Conservation (phyloP, 2,797 vertebrate genomes). For the Lepilemur septentrionalis region DNA sequence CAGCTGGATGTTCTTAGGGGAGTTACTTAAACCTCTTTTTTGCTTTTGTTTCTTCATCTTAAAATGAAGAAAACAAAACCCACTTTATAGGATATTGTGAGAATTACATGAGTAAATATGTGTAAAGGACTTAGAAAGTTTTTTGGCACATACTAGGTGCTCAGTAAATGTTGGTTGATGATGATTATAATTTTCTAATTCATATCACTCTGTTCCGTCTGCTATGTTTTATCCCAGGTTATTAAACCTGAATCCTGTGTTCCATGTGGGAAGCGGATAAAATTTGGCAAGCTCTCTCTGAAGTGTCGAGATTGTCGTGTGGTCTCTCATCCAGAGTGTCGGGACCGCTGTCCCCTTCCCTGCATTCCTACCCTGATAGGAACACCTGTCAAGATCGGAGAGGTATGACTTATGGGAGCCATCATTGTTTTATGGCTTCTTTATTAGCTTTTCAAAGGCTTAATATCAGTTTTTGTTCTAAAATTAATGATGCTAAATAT, state of each 20-base stretch:
- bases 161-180: not conserved
- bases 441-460: conserved; percentile 45
- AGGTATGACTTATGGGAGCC: conserved; percentile 84
- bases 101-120: not conserved
- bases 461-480: conserved; percentile 22
- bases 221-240: conserved; percentile 85
- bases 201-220: not conserved
- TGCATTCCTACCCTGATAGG: conserved; percentile 92
- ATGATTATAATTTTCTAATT: conserved; percentile 27
- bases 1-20: not conserved
- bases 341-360: conserved; percentile 95
- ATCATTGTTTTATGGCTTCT: not conserved
- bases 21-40: conserved; percentile 4
- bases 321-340: conserved; percentile 94
- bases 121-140: not conserved
- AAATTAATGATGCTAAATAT: conserved; percentile 25
- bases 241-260: conserved; percentile 98
- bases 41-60: not conserved
- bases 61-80: conserved; percentile 35
- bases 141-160: not conserved
- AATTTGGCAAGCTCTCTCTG: conserved; percentile 96
- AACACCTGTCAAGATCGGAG: conserved; percentile 92
- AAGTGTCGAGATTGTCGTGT: conserved; percentile 97
- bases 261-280: conserved; percentile 97
- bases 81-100: conserved; percentile 2